Base-by-base conservation (phyloP, 2,888 invertebrate species). In the Chymomyza caudatula region DNA sequence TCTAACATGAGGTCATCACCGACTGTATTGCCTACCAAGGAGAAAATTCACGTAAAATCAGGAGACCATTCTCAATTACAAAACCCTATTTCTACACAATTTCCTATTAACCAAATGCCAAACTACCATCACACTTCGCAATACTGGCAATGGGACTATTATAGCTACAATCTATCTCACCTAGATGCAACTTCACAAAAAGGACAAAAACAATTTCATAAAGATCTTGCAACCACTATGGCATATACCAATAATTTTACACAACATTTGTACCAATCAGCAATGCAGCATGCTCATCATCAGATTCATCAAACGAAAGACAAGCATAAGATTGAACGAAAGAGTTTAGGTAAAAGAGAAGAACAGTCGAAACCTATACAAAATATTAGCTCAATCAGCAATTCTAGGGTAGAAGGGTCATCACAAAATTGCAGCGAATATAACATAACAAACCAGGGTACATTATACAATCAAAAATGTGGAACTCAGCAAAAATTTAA, bases 71-170 rank as follows among this genome's bases (percentile, higher is more conserved):
- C 89, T 0, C 86, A 88, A 65, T 20, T 88, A 11, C 77, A 85
- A 53, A 88, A 74, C 57, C 67, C 90, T 2, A 85, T 92, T 67
- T 90, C 92, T 0, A 91, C 94, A 0, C 94, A 94, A 77, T 94
- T 93, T 77, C 88, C 92, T 1, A 92, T 92, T 89, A 94, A 94
- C 89, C 93, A 94, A 77, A 92, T 94, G 58, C 93, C 94, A 1
- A 94, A 94, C 82, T 94, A 94, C 80, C 93, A 93, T 81, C 93
- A 93, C 81, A 86, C 93, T 54, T 92, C 93, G 0, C 94, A 94
- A 81, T 94, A 94, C 77, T 94, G 94, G 92, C 93, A 94, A 85
- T 92, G 93, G 87, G 94, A 94, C 75, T 91, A 91, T 58, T 92
- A 93, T 70, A 91, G 92, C 0, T 93, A 93, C 76, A 93, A 93